Conservation (phyloP, 2,888 invertebrate genomes). For the Napeogenes inachia region DNA sequence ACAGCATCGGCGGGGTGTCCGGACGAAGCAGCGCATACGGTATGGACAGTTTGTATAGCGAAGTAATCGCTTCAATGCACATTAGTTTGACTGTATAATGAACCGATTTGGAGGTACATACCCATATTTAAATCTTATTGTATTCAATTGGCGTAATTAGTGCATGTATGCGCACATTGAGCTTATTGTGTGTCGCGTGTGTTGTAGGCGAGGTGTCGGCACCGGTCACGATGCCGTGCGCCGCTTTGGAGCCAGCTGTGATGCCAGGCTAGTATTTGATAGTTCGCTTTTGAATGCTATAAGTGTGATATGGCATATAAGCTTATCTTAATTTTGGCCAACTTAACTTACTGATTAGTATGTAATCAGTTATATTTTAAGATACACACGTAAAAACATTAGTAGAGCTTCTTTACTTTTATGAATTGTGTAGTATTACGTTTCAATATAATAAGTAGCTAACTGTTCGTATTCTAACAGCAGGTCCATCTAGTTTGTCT, state of each 20-base stretch:
- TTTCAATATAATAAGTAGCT: neutral
- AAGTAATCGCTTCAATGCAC: neutral
- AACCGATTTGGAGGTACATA: neutral
- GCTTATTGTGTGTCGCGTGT: constrained; percentile 31
- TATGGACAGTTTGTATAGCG: constrained; percentile 7
- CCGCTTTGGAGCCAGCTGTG: constrained; percentile 47
- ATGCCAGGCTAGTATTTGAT: constrained; percentile 55
- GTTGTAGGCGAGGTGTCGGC: constrained; percentile 66
- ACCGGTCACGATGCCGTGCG: constrained; percentile 47
- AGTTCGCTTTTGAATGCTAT: constrained; percentile 1
- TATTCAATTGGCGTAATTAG: constrained; percentile 3
- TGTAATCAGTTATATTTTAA: neutral
- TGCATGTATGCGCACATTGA: constrained; percentile 15
- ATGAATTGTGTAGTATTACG: too few relatives aligned
- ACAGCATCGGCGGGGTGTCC: constrained; percentile 96
- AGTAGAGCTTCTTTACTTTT: neutral
- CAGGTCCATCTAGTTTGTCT: constrained; percentile 56
- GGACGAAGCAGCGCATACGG: constrained; percentile 95
- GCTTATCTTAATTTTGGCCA: too few relatives aligned
- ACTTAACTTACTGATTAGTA: too few relatives aligned
- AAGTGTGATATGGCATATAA: neutral
- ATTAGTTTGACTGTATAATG: neutral
- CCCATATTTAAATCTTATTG: neutral
- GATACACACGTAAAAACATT: neutral
- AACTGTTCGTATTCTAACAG: constrained; percentile 34